Evolutionary conservation across 2,113 vertebrate species (phyloP).

Genomic region (Orthonyx spaldingii): DNA sequence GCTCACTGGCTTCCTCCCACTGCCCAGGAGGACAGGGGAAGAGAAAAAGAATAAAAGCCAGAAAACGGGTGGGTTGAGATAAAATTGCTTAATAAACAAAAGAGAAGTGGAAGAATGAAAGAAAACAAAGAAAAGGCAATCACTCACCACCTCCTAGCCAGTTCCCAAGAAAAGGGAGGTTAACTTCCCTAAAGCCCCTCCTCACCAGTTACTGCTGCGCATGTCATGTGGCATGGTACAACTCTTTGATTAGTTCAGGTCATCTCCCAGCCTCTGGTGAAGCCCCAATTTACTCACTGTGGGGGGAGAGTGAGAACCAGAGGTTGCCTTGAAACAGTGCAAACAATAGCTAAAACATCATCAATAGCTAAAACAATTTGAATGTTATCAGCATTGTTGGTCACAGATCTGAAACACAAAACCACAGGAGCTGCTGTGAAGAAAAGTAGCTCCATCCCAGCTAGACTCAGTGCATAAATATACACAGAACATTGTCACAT

Average conservation of each 20-base stretch:
- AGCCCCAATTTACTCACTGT: not conserved
- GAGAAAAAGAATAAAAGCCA: not conserved
- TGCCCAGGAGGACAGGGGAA: not conserved
- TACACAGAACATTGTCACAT: not conserved
- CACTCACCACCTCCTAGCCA: not conserved
- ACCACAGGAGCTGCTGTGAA: not conserved
- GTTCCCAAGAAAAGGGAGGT: not conserved
- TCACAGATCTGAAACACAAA: not conserved
- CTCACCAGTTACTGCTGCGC: not conserved
- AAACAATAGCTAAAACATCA: not conserved
- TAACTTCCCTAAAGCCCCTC: not conserved
- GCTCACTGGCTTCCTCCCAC: not conserved
- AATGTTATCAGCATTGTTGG: not conserved
- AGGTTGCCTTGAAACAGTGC: not conserved
- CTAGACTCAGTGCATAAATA: not conserved
- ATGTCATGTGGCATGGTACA: not conserved
- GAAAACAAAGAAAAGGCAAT: not conserved
- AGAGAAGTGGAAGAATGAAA: not conserved
- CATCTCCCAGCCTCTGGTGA: not conserved
- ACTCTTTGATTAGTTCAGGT: not conserved
- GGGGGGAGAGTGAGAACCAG: not conserved
- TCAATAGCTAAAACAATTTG: not conserved
- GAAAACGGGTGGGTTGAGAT: not conserved
- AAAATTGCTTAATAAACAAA: not conserved
- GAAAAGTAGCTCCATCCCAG: not conserved